Evolutionary conservation across 2,888 invertebrate genomes (phyloP).

Genomic region (Epirrita christyi): DNA sequence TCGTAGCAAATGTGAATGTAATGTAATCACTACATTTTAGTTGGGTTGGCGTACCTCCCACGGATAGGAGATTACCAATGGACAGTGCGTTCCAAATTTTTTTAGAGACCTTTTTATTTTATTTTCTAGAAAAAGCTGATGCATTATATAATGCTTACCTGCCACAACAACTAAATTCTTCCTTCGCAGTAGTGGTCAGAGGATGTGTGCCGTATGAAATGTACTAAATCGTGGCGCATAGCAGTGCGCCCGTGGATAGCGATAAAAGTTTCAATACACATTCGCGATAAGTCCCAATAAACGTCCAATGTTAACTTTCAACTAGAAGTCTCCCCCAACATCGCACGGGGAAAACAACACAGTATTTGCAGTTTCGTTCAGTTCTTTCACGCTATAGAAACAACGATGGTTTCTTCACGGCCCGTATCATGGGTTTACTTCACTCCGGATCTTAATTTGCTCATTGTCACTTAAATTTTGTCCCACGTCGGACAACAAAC

Average conservation of each 20-base stretch:
- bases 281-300: conserved; percentile 78
- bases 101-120: conserved; percentile 13
- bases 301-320: conserved; percentile 71
- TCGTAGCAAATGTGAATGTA: conserved; percentile 15
- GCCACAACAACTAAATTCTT: conserved; percentile 70
- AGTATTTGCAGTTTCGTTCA: conserved; percentile 66
- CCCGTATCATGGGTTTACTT: conserved; percentile 61
- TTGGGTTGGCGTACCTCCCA: no score
- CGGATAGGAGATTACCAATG: conserved; percentile 6
- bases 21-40: conserved; percentile 17
- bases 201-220: conserved; percentile 91
- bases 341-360: conserved; percentile 73
- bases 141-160: conserved; percentile 55
- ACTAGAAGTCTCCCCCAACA: conserved; percentile 75
- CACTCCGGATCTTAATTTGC: conserved; percentile 77
- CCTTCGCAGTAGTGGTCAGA: conserved; percentile 92
- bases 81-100: neutral
- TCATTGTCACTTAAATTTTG: conserved; percentile 63
- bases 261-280: conserved; percentile 84
- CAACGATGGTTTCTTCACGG: neutral
- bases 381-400: conserved; percentile 46
- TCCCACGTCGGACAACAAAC: conserved; percentile 37
- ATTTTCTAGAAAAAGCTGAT: conserved; percentile 31
- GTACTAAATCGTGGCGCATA: conserved; percentile 90
- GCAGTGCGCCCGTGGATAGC: conserved; percentile 87